phyloP scores from a whole-genome alignment of 1,140 invertebrate species.

The Ectropis grisescens region DNA sequence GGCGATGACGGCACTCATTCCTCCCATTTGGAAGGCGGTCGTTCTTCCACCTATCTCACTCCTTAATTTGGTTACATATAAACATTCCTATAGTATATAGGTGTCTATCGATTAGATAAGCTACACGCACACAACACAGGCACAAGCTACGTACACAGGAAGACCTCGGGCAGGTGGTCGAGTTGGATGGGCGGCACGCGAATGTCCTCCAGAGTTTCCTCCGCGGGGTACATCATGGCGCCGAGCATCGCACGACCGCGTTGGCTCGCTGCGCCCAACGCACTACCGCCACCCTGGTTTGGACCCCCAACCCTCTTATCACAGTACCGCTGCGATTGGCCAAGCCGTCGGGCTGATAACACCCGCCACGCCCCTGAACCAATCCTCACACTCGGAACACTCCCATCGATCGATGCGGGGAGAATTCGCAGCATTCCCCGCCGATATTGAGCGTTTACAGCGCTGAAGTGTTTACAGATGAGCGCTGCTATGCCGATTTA shows the following conservation, averaged over 20 bases:
- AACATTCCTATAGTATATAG: too few relatives aligned
- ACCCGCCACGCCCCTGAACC: slow-evolving; percentile 51
- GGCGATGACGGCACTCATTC: too few relatives aligned
- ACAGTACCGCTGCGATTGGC: slow-evolving; percentile 42
- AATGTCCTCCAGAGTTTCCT: slow-evolving; percentile 61
- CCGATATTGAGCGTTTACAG: slow-evolving; percentile 48
- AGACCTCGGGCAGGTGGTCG: slow-evolving; percentile 80
- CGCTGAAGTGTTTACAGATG: slow-evolving; percentile 21
- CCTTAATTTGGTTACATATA: too few relatives aligned
- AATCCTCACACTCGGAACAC: slow-evolving; percentile 36
- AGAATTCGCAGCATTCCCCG: slow-evolving; percentile 43
- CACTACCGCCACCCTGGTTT: slow-evolving; percentile 44
- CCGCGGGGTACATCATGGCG: slow-evolving; percentile 66
- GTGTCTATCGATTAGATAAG: too few relatives aligned
- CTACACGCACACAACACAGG: slow-evolving; percentile 16
- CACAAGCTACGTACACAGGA: slow-evolving; percentile 75
- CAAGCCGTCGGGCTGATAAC: slow-evolving; percentile 48
- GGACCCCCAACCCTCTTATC: slow-evolving; percentile 63
- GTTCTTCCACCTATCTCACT: too few relatives aligned
- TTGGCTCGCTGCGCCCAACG: slow-evolving; percentile 42
- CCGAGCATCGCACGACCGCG: slow-evolving; percentile 57
- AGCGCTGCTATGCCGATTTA: slow-evolving; percentile 11
- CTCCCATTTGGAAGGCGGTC: too few relatives aligned
- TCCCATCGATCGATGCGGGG: slow-evolving; percentile 56
- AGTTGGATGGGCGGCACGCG: slow-evolving; percentile 78